Conservation (phyloP, 2,797 vertebrate genomes). For the Pitangus sulphuratus region DNA sequence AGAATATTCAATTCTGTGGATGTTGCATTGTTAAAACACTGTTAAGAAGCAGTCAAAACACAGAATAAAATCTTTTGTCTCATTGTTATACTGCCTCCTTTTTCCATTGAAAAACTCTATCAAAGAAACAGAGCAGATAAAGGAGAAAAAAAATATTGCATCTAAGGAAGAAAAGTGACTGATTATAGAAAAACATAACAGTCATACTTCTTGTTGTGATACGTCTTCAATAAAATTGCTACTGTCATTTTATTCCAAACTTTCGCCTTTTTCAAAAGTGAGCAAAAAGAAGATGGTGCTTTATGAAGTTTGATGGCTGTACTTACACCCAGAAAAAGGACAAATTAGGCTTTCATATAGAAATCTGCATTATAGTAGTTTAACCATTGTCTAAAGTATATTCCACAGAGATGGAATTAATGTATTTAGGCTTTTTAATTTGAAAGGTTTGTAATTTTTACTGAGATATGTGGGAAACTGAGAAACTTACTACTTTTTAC, state of each 20-base stretch:
- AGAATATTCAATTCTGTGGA: not conserved
- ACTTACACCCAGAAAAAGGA: not conserved
- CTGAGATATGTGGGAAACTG: not conserved
- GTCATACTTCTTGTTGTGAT: not conserved
- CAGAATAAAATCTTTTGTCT: not conserved
- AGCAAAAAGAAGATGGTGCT: not conserved
- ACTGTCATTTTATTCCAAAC: not conserved
- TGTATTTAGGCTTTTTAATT: not conserved
- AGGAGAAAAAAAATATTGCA: not conserved
- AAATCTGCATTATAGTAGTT: not conserved
- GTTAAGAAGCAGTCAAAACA: constrained; percentile 1
- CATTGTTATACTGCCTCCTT: not conserved
- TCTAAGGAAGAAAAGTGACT: not conserved
- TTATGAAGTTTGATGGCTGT: not conserved
- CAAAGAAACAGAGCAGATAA: not conserved
- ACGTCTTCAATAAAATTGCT: not conserved
- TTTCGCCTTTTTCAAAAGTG: not conserved
- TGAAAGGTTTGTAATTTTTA: not conserved
- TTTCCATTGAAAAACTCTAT: not conserved
- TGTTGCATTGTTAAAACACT: not conserved
- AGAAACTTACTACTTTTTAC: not conserved
- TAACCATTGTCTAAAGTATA: not conserved
- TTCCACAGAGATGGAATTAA: not conserved
- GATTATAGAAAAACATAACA: not conserved
- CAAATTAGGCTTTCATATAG: not conserved